Conservation (phyloP, 2,888 invertebrate genomes). For the Scaptomyza parva region DNA sequence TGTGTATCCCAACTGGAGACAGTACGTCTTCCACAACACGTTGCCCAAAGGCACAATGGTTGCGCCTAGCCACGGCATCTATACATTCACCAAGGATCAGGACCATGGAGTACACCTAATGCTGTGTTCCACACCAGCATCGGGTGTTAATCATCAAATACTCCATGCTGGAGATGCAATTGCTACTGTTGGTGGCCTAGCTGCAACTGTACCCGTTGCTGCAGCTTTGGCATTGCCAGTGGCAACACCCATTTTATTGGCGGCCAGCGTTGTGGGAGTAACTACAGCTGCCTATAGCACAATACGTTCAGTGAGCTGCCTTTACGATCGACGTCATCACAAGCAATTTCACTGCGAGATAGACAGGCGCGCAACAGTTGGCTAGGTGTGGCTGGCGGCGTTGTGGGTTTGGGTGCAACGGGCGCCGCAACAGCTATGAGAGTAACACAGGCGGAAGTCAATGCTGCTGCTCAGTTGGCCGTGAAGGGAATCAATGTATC, state of each 20-base stretch:
- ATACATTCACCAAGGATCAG: conserved; percentile 44
- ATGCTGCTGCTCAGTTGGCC: conserved; percentile 65
- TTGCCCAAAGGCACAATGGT: conserved; percentile 79
- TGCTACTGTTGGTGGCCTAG: conserved; percentile 72
- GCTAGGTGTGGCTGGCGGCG: conserved; percentile 77
- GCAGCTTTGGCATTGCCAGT: conserved; percentile 64
- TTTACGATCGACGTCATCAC: conserved; percentile 69
- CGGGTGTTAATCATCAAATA: conserved; percentile 37
- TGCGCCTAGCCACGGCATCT: conserved; percentile 84
- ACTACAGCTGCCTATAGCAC: conserved; percentile 70
- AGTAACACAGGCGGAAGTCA: conserved; percentile 46
- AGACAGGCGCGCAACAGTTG: conserved; percentile 73
- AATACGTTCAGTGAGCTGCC: conserved; percentile 59
- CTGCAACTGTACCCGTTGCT: conserved; percentile 57
- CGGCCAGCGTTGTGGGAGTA: conserved; percentile 59
- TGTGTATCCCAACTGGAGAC: conserved; percentile 84
- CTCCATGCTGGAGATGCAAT: conserved; percentile 65
- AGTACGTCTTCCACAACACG: conserved; percentile 84
- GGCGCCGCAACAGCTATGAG: conserved; percentile 68
- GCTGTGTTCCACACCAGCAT: conserved; percentile 70
- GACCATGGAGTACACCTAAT: conserved; percentile 69
- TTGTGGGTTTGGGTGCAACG: conserved; percentile 67
- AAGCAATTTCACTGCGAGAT: conserved; percentile 69
- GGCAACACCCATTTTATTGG: conserved; percentile 57
- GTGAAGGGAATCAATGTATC: conserved; percentile 77